phyloP scores from a whole-genome alignment of 2,888 invertebrate genomes.

The Drosophila subsilvestris region DNA sequence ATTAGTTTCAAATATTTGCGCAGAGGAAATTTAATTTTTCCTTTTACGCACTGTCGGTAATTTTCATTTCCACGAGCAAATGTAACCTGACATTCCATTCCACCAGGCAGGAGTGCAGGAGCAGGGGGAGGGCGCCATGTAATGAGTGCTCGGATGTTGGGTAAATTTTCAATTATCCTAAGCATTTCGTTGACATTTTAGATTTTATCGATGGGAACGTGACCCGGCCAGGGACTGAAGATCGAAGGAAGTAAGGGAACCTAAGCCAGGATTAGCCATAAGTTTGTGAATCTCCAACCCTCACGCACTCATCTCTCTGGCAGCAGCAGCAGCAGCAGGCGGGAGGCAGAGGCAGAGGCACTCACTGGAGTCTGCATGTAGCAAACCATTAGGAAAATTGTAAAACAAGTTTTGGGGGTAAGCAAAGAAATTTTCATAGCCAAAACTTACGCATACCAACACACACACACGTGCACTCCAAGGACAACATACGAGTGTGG shows the following conservation, averaged over 20 bases:
- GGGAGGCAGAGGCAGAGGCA: too few species aligned
- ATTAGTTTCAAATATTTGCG: constrained; percentile 77
- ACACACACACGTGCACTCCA: constrained; percentile 11
- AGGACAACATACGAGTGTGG: background rate
- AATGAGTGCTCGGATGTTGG: constrained; percentile 20
- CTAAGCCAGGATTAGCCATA: constrained; percentile 32
- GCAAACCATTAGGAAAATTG: constrained; percentile 50
- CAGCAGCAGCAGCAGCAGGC: too few species aligned
- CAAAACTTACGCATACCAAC: constrained; percentile 32
- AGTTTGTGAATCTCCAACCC: constrained; percentile 1
- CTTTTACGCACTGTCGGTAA: constrained; percentile 59
- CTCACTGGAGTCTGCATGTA: constrained; percentile 16
- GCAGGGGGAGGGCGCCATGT: constrained; percentile 15
- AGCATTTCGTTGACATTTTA: constrained; percentile 35
- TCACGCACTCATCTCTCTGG: constrained; percentile 17
- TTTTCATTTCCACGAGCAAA: constrained; percentile 49
- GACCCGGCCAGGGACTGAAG: constrained; percentile 24
- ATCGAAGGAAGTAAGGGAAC: constrained; percentile 9
- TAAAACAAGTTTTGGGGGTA: constrained; percentile 36
- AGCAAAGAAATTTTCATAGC: constrained; percentile 35
- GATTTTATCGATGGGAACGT: constrained; percentile 38
- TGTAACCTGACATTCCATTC: constrained; percentile 41
- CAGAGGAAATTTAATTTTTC: constrained; percentile 68
- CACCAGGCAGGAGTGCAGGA: constrained; percentile 5
- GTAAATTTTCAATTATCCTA: constrained; percentile 61